Conservation (phyloP, 2,888 invertebrate genomes). For the Gandaritis pyraliata region DNA sequence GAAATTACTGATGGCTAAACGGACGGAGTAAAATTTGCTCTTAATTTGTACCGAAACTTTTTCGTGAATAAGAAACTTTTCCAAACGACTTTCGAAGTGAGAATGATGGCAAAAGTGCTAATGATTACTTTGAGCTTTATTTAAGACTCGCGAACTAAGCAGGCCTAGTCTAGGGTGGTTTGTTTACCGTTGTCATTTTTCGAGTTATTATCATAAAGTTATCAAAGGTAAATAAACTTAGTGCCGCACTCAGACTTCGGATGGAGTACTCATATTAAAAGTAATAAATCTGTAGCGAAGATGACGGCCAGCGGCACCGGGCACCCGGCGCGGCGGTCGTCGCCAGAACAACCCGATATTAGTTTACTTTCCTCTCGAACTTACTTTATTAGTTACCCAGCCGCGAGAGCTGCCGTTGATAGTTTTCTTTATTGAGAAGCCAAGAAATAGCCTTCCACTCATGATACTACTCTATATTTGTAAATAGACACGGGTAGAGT, state of each 20-base stretch:
- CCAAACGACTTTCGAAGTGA: conserved; percentile 79
- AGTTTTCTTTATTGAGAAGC: conserved; percentile 79
- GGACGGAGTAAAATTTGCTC: conserved; percentile 82
- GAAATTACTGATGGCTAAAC: conserved; percentile 84
- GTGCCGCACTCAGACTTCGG: conserved; percentile 60
- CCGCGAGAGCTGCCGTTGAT: conserved; percentile 72
- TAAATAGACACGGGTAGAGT: conserved; percentile 4
- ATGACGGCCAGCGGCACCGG: conserved; percentile 54
- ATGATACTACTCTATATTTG: conserved; percentile 17
- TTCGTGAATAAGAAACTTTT: conserved; percentile 76
- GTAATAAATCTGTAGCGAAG: conserved; percentile 76
- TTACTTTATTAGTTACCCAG: conserved; percentile 82
- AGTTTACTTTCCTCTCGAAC: conserved; percentile 84
- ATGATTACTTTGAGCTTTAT: conserved; percentile 74
- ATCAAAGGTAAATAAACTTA: conserved; percentile 52
- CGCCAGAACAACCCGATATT: conserved; percentile 79
- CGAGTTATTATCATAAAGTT: conserved; percentile 27
- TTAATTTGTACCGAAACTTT: conserved; percentile 83
- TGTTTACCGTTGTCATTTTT: neutral
- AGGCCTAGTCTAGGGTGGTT: neutral
- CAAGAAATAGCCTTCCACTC: conserved; percentile 53
- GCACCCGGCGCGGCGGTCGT: conserved; percentile 51
- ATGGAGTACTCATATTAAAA: conserved; percentile 73
- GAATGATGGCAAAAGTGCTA: conserved; percentile 77
- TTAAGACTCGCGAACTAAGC: conserved; percentile 31